Conservation (phyloP, 1,140 invertebrate genomes). For the Ganaspis sp. region DNA sequence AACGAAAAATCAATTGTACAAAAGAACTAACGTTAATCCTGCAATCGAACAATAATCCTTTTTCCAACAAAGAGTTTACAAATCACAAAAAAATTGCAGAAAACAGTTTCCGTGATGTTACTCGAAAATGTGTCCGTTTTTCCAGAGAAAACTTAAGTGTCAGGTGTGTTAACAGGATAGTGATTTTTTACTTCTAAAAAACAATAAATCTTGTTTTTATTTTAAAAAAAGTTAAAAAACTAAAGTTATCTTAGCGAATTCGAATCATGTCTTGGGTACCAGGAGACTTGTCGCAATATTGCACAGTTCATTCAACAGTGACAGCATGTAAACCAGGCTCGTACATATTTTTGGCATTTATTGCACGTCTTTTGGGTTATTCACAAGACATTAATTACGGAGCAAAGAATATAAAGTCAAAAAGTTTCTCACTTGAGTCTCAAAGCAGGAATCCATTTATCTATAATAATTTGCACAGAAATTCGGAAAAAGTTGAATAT, state of each 20-base stretch:
- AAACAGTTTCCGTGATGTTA: too few relatives aligned
- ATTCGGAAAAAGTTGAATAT: neutral
- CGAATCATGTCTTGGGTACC: slow-evolving; percentile 78
- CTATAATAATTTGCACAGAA: neutral
- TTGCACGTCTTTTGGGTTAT: slow-evolving; percentile 78
- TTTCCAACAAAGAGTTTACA: too few relatives aligned
- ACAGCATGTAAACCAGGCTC: slow-evolving; percentile 78
- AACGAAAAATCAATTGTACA: too few relatives aligned
- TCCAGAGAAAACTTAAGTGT: too few relatives aligned
- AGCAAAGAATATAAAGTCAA: neutral
- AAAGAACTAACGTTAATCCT: too few relatives aligned
- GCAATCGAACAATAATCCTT: too few relatives aligned
- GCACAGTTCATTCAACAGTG: slow-evolving; percentile 73
- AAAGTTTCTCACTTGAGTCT: neutral
- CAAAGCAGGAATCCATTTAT: neutral
- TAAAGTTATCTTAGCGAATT: neutral
- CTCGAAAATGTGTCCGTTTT: too few relatives aligned
- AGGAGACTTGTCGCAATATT: slow-evolving; percentile 77
- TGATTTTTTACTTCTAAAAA: too few relatives aligned
- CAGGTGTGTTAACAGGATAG: too few relatives aligned
- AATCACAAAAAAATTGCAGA: too few relatives aligned
- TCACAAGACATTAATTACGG: slow-evolving; percentile 66
- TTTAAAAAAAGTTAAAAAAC: too few relatives aligned
- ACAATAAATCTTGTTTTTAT: too few relatives aligned
- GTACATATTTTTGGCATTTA: slow-evolving; percentile 78